Evolutionary conservation across 2,888 invertebrate genomes (phyloP).

Genomic region (Cerastis leucographa): DNA sequence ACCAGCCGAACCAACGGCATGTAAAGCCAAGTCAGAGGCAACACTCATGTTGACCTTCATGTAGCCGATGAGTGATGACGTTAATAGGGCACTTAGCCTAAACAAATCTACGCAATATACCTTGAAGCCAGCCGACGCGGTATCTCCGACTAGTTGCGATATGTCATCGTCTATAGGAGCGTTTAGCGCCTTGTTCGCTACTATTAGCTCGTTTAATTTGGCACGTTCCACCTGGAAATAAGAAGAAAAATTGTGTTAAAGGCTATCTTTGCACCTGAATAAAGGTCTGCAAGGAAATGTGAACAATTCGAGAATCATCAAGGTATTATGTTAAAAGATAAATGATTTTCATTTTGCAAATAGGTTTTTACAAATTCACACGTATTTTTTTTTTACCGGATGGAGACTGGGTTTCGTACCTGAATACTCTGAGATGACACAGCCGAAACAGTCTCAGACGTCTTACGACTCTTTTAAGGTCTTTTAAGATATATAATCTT

Average conservation of each 20-base stretch:
- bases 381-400: too few species aligned
- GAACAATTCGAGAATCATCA: background rate
- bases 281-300: background rate
- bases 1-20: too few species aligned
- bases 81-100: background rate
- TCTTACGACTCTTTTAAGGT: too few species aligned
- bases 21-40: too few species aligned
- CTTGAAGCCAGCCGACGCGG: conserved; percentile 86
- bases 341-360: too few species aligned
- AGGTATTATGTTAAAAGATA: too few species aligned
- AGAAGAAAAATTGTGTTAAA: background rate
- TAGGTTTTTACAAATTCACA: too few species aligned
- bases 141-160: conserved; percentile 92
- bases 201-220: conserved; percentile 95
- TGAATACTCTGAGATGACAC: too few species aligned
- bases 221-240: conserved; percentile 92
- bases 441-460: too few species aligned
- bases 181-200: conserved; percentile 96
- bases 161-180: conserved; percentile 96
- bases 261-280: background rate
- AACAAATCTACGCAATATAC: conserved; percentile 60
- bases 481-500: too few species aligned
- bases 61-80: background rate
- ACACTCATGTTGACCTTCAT: background rate
- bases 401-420: too few species aligned